phyloP scores from a whole-genome alignment of 2,797 vertebrate genomes.

The Hippoglossus hippoglossus region DNA sequence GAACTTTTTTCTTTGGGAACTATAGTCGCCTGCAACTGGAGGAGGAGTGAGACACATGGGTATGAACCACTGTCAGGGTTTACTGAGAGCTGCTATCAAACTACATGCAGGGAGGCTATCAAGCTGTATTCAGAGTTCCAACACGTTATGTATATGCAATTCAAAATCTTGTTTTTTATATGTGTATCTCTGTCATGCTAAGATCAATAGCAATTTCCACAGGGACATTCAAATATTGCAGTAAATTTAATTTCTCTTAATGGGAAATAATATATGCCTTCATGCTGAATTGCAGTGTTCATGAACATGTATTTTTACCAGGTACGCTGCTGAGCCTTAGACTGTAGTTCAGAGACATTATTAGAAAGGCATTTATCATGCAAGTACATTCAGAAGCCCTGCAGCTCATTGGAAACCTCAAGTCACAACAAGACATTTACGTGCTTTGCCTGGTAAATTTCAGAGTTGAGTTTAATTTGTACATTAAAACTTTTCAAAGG shows the following conservation, averaged over 20 bases:
- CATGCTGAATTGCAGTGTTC: background rate
- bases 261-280: background rate
- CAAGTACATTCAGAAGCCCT: constrained; percentile 9
- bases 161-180: background rate
- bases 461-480: background rate
- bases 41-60: background rate
- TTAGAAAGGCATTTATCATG: background rate
- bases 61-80: background rate
- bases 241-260: background rate
- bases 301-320: background rate
- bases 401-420: constrained; percentile 7
- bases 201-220: background rate
- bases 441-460: constrained; percentile 11
- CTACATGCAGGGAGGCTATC: background rate
- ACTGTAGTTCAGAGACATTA: too few relatives aligned
- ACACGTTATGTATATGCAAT: background rate
- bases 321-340: too few relatives aligned
- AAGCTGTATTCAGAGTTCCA: background rate
- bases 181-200: too few relatives aligned
- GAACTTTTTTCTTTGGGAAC: background rate
- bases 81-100: background rate
- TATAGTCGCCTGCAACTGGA: background rate
- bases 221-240: background rate
- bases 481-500: constrained; percentile 18
- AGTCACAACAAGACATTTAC: constrained; percentile 16